Conservation (phyloP, 1,140 invertebrate species). For the Drosophila pachea region DNA sequence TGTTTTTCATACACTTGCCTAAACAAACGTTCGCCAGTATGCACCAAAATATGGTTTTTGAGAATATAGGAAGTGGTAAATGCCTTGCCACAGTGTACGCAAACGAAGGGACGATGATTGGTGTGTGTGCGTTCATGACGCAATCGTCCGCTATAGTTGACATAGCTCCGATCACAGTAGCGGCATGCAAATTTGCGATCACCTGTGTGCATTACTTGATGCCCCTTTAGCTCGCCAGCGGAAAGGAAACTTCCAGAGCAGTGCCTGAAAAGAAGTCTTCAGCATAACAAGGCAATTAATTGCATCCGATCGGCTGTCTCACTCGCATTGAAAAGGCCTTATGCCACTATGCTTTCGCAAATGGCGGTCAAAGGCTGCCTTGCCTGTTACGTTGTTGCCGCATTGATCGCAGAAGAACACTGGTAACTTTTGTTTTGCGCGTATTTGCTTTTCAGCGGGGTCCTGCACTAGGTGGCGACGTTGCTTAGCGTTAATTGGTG, state of each 20-base stretch:
- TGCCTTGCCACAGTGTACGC: constrained; percentile 81
- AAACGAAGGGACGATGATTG: constrained; percentile 81
- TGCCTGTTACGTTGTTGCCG: constrained; percentile 56
- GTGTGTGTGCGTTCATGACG: constrained; percentile 80
- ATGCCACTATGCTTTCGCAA: constrained; percentile 63
- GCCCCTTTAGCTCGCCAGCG: constrained; percentile 67
- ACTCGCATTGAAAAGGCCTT: constrained; percentile 66
- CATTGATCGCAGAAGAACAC: constrained; percentile 67
- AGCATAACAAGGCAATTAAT: neutral
- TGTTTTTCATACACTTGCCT: constrained; percentile 27
- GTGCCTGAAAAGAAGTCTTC: constrained; percentile 17
- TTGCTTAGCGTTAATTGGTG: constrained; percentile 20
- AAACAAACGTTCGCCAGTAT: constrained; percentile 65
- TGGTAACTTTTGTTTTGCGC: constrained; percentile 40
- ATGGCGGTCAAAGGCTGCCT: constrained; percentile 63
- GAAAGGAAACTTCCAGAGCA: constrained; percentile 68
- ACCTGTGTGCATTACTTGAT: constrained; percentile 64
- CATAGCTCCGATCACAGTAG: constrained; percentile 60
- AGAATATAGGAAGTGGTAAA: constrained; percentile 80
- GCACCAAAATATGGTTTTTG: constrained; percentile 67
- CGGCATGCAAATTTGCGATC: constrained; percentile 62
- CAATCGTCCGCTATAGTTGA: constrained; percentile 63
- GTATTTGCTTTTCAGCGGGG: constrained; percentile 18
- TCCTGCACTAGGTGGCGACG: constrained; percentile 12
- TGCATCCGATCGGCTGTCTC: neutral